Base-by-base conservation (phyloP, 2,797 vertebrate species). In the Rhinophrynus dorsalis region DNA sequence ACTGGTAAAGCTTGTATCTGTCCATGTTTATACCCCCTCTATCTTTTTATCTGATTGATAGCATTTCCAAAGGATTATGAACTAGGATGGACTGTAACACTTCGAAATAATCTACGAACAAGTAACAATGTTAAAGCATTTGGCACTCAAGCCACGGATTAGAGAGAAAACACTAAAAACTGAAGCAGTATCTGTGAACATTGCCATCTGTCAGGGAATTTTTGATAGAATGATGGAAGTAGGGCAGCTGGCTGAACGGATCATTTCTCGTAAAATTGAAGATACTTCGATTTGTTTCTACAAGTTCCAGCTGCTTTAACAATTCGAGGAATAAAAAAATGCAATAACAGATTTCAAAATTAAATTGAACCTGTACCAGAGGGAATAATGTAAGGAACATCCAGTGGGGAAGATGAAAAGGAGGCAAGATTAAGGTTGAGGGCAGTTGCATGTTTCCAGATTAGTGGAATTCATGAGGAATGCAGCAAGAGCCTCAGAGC, bases 41-140 rank as follows among this genome's bases (percentile, higher is more conserved):
- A 23, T n/a, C 24, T 24, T 13, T 27, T 51, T 24, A 23, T 2
- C 67, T 85, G 85, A 87, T 78, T 42, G 85, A 87, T 88, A 76
- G 67, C 45, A 2, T 79, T 85, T 83, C 76, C 77, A 80, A 67
- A 80, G 76, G 44, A 75, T 86, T 87, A 87, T 87, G 83, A 88
- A 83, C 76, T 76, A 62, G 69, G 29, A 66, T 35, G 79, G 79
- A 83, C 81, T 78, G 76, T 35, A 73, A 77, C 80, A 82, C 78
- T 84, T 81, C 74, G 68, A 60, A 77, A 73, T 85, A 81, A 89
- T 88, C 83, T 89, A 85, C 83, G 74, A 78, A 84, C 75, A 68
- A 10, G 80, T 15, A 76, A 79, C 78, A 79, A 77, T 82, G 68
- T 79, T 79, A 80, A 81, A 88, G 81, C 70, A 61, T 76, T 83